Conservation (phyloP, 2,113 vertebrate genomes). For the Opisthocomus hoazin region DNA sequence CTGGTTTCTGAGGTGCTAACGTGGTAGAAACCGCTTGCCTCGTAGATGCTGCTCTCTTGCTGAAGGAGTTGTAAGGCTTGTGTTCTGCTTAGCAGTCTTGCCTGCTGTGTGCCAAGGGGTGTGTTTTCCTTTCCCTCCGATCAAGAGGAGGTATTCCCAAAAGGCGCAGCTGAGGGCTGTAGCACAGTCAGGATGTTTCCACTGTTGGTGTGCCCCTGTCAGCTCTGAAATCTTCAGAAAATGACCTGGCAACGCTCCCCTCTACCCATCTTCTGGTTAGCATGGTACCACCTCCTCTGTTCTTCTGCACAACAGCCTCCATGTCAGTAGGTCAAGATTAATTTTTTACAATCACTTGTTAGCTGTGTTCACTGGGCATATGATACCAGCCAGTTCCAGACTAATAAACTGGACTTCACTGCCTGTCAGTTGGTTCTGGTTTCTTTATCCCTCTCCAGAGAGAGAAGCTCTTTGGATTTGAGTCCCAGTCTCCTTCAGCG, state of each 20-base stretch:
- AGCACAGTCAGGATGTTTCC: not conserved
- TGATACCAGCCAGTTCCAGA: not conserved
- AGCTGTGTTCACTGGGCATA: not conserved
- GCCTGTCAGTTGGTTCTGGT: not conserved
- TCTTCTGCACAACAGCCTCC: not conserved
- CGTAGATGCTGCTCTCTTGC: rapidly evolving
- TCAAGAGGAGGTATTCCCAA: not conserved
- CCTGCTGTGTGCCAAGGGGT: not conserved
- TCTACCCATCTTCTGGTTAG: not conserved
- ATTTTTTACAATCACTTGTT: not conserved
- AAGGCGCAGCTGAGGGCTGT: not conserved
- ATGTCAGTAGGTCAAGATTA: not conserved
- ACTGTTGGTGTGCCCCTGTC: not conserved
- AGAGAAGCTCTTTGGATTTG: not conserved
- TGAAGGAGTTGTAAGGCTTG: not conserved
- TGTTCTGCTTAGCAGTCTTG: not conserved
- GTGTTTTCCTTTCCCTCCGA: not conserved
- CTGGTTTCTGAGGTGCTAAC: rapidly evolving
- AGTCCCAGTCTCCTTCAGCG: not conserved
- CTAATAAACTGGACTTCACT: not conserved
- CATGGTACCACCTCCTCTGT: not conserved
- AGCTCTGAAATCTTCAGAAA: not conserved
- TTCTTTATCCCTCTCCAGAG: not conserved
- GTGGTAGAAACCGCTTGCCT: not conserved
- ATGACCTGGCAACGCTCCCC: not conserved